Percentiles rank a stretch among this genome's conserved stretches.
phyloP scores from a whole-genome alignment of 2,113 vertebrate species.

The Opisthocomus hoazin region DNA sequence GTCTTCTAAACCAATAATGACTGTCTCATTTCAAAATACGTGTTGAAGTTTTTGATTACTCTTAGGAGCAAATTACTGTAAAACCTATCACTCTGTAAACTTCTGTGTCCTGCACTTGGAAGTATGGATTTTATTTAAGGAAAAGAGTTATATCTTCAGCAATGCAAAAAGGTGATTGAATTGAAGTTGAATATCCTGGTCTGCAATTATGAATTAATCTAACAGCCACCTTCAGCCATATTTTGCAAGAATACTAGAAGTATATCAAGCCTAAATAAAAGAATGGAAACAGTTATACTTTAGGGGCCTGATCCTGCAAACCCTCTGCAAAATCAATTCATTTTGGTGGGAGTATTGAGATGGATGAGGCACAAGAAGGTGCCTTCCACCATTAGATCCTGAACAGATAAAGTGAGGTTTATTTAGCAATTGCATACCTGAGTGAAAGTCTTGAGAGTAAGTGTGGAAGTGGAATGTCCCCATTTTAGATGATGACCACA shows the following conservation, averaged over 20 bases:
- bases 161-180: background rate
- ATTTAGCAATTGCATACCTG: background rate
- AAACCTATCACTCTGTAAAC: background rate
- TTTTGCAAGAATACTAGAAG: background rate
- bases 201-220: background rate
- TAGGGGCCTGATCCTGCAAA: background rate
- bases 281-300: background rate
- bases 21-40: background rate
- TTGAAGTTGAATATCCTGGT: background rate
- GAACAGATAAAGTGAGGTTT: background rate
- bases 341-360: background rate
- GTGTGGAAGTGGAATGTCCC: background rate
- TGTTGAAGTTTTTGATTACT: background rate
- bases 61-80: background rate
- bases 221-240: background rate
- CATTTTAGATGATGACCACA: background rate
- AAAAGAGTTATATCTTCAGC: background rate
- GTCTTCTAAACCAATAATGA: background rate
- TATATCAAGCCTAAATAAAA: background rate
- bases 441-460: background rate
- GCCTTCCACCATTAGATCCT: background rate
- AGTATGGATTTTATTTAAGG: background rate
- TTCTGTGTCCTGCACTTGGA: background rate
- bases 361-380: background rate
- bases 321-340: background rate